These are phyloP conservation scores for Orycteropus afer DNA, from an alignment of 2,113 vertebrate species.

Conservation along the genomic window DNA sequence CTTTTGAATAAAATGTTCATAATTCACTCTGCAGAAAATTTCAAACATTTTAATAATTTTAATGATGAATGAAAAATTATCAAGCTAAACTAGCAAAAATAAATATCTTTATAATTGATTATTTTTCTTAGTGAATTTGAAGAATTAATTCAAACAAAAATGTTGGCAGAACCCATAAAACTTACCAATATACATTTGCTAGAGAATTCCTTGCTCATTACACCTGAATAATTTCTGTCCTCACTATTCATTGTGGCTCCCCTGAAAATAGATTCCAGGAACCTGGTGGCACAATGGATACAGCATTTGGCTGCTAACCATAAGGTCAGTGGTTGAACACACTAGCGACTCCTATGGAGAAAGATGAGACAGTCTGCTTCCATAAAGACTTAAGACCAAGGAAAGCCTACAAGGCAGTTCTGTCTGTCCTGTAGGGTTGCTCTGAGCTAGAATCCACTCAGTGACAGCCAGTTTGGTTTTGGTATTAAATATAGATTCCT, in stretches of 20 bases:
- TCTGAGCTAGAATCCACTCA: too few relatives aligned
- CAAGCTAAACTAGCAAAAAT: background rate
- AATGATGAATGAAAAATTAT: constrained; percentile 23
- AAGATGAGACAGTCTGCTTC: too few relatives aligned
- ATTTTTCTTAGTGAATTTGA: constrained; percentile 16
- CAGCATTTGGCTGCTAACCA: too few relatives aligned
- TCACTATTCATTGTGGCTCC: background rate
- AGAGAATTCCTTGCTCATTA: background rate
- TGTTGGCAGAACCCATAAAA: background rate
- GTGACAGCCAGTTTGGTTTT: too few relatives aligned
- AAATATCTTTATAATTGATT: background rate
- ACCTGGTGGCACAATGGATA: too few relatives aligned
- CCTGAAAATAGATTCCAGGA: background rate
- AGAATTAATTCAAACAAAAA: constrained; percentile 1
- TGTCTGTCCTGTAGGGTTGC: too few relatives aligned
- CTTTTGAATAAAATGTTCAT: background rate
- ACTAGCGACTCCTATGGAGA: too few relatives aligned
- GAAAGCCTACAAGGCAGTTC: too few relatives aligned
- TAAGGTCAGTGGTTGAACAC: too few relatives aligned
- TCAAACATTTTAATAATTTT: background rate
- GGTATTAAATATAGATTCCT: too few relatives aligned
- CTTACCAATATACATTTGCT: background rate
- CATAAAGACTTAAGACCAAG: too few relatives aligned
- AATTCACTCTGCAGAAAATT: background rate
- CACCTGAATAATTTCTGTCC: background rate